A percentile compares a stretch with the other conserved stretches of the same genome.
phyloP scores from a whole-genome alignment of 2,113 vertebrate genomes.

The Collichthys lucidus region DNA sequence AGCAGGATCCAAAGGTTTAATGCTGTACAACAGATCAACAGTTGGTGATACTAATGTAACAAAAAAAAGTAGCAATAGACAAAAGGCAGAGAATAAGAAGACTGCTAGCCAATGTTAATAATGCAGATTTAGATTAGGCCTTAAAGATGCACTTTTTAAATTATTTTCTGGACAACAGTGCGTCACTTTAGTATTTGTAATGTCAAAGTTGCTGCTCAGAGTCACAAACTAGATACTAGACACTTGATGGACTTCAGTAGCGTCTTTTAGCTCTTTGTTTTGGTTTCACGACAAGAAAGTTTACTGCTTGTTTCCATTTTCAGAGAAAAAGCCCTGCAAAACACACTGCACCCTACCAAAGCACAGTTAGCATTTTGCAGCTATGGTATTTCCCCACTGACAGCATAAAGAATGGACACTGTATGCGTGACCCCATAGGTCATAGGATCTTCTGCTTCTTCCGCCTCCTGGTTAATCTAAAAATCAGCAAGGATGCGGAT shows the following conservation, averaged over 20 bases:
- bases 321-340: background rate
- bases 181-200: background rate
- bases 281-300: background rate
- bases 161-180: background rate
- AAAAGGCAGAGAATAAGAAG: background rate
- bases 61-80: background rate
- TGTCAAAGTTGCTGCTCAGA: background rate
- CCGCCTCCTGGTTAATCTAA: too few species aligned
- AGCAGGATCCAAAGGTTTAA: background rate
- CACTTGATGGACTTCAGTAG: background rate
- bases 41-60: background rate
- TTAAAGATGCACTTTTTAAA: background rate
- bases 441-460: too few species aligned
- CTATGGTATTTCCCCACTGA: background rate
- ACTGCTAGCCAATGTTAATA: background rate
- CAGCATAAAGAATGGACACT: too few species aligned
- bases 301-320: background rate
- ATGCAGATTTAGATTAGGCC: too few species aligned
- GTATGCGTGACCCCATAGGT: too few species aligned
- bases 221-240: background rate
- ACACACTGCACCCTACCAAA: background rate
- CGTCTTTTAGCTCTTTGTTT: background rate
- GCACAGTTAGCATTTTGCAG: background rate
- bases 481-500: too few species aligned
- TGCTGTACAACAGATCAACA: background rate